phyloP scores from a whole-genome alignment of 2,113 vertebrate genomes.

The Aramus guarauna region DNA sequence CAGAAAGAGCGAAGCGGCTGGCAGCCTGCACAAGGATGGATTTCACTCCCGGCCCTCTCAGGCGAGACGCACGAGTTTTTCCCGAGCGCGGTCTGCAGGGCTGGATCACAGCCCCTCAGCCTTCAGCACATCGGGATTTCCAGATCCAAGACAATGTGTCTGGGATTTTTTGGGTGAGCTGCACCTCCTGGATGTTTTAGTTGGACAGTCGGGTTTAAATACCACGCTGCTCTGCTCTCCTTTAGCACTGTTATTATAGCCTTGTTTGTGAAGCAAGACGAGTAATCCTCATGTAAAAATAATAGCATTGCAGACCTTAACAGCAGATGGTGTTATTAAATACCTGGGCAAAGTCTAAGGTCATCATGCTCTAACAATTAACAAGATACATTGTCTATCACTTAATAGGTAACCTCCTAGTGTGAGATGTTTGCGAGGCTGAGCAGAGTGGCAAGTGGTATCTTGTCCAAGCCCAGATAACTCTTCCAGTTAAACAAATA shows the following conservation, averaged over 20 bases:
- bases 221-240: not conserved
- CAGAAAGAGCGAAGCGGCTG: not conserved
- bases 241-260: slow-evolving; percentile 33
- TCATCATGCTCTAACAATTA: slow-evolving; percentile 65
- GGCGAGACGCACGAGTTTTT: not conserved
- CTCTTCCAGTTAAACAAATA: slow-evolving; percentile 45
- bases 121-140: not conserved
- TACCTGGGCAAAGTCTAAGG: slow-evolving; percentile 68
- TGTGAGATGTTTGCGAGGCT: slow-evolving; percentile 9
- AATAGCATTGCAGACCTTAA: slow-evolving; percentile 23
- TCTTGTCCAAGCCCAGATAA: slow-evolving; percentile 9
- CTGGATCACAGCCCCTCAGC: not conserved
- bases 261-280: slow-evolving; percentile 59
- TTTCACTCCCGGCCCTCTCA: not conserved
- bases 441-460: not conserved
- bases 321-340: slow-evolving; percentile 71
- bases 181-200: not conserved
- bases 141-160: not conserved
- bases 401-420: slow-evolving; percentile 58
- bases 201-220: slow-evolving; percentile 26
- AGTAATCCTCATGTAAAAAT: slow-evolving; percentile 59
- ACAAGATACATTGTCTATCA: slow-evolving; percentile 58
- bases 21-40: not conserved
- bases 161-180: not conserved
- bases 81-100: rapidly evolving